phyloP scores from a whole-genome alignment of 2,888 invertebrate genomes.

The Acanthopleura granulata region DNA sequence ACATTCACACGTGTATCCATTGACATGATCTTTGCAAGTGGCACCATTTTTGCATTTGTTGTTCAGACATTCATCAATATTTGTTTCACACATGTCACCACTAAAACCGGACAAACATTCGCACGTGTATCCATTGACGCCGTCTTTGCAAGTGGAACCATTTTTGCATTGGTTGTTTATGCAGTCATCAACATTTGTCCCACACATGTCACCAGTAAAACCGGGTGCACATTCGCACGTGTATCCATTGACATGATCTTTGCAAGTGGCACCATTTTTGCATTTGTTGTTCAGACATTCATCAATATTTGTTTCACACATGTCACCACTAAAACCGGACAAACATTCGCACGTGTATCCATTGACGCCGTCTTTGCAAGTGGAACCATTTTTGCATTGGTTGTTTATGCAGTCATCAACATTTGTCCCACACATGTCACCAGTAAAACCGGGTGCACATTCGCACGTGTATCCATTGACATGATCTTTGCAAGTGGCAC shows the following conservation, averaged over 20 bases:
- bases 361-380: conserved; percentile 26
- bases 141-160: neutral
- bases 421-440: conserved; percentile 36
- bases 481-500: conserved; percentile 35
- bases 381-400: conserved; percentile 34
- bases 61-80: conserved; percentile 29
- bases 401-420: conserved; percentile 45
- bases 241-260: conserved; percentile 29
- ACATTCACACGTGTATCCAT: neutral
- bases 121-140: no score
- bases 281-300: conserved; percentile 76
- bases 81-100: neutral
- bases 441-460: conserved; percentile 36
- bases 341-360: conserved; percentile 40
- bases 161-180: no score
- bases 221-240: conserved; percentile 61
- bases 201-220: conserved; percentile 24
- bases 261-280: no score
- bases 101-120: no score
- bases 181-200: neutral
- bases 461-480: conserved; percentile 31
- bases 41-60: neutral
- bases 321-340: conserved; percentile 44
- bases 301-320: conserved; percentile 76
- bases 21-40: conserved; percentile 31